phyloP scores from a whole-genome alignment of 1,140 invertebrate species.

The Danaus plexippus region DNA sequence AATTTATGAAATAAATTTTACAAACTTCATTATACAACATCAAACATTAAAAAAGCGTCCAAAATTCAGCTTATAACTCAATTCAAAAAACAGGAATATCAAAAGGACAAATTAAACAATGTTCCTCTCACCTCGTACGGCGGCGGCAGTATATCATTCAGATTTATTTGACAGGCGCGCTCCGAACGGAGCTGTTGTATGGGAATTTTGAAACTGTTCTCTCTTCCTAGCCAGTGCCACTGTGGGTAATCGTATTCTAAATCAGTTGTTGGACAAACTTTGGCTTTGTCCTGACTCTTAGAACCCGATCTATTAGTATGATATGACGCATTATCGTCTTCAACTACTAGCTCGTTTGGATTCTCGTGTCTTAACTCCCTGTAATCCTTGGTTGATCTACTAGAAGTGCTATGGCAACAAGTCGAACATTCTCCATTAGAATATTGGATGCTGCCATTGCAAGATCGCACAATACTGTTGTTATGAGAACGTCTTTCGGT shows the following conservation, averaged over 20 bases:
- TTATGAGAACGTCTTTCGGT: slow-evolving; percentile 61
- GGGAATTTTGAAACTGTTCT: slow-evolving; percentile 70
- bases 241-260: slow-evolving; percentile 68
- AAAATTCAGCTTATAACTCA: slow-evolving; percentile 5
- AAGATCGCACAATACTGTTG: slow-evolving; percentile 62
- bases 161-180: slow-evolving; percentile 70
- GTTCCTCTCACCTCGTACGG: slow-evolving; percentile 62
- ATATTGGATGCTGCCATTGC: slow-evolving; percentile 61
- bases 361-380: slow-evolving; percentile 56
- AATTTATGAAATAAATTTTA: background rate
- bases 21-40: too few species aligned
- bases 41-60: slow-evolving; percentile 1
- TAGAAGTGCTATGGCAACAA: slow-evolving; percentile 63
- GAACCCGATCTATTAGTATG: slow-evolving; percentile 61
- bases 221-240: slow-evolving; percentile 65
- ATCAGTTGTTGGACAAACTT: slow-evolving; percentile 61
- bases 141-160: slow-evolving; percentile 67
- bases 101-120: slow-evolving; percentile 6
- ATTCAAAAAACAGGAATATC: too few species aligned
- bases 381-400: slow-evolving; percentile 64
- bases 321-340: slow-evolving; percentile 58
- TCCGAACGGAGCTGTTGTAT: slow-evolving; percentile 58
- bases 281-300: slow-evolving; percentile 63
- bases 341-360: slow-evolving; percentile 51
- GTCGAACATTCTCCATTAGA: slow-evolving; percentile 66